phyloP scores from a whole-genome alignment of 2,113 vertebrate genomes.

The Phoxinus phoxinus region DNA sequence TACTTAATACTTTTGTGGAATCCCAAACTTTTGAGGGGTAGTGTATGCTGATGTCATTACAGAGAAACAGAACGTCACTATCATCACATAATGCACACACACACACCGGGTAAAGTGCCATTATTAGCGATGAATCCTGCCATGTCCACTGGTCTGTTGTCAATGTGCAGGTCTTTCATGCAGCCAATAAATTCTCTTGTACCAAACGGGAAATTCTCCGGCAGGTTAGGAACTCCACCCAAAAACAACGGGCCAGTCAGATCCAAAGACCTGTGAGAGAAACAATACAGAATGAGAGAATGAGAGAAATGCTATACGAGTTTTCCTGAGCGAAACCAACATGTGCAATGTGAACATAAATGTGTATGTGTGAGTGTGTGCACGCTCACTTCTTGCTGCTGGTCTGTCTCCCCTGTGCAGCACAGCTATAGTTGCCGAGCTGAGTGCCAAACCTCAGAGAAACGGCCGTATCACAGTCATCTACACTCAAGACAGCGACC shows the following conservation, averaged over 20 bases:
- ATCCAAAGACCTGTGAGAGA: conserved; percentile 87
- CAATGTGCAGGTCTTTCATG: conserved; percentile 94
- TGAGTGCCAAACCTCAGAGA: conserved; percentile 89
- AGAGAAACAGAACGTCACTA: background rate
- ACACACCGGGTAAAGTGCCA: conserved; percentile 87
- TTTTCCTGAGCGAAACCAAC: background rate
- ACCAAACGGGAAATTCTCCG: conserved; percentile 92
- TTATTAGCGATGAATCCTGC: conserved; percentile 96
- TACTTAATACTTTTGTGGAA: background rate
- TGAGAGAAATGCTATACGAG: background rate
- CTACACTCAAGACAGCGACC: conserved; percentile 91
- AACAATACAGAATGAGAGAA: conserved; percentile 30
- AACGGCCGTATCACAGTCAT: conserved; percentile 90
- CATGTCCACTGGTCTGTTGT: conserved; percentile 89
- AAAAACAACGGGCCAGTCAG: conserved; percentile 95
- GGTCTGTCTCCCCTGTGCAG: conserved; percentile 91
- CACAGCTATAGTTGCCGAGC: conserved; percentile 95
- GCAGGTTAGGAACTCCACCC: conserved; percentile 94
- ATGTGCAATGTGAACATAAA: background rate
- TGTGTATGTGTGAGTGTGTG: background rate
- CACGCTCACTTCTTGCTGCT: conserved; percentile 94
- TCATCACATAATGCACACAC: background rate
- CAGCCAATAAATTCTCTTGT: conserved; percentile 94
- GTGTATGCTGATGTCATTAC: background rate
- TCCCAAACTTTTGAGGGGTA: background rate